These are phyloP conservation scores for Schizotus pectinicornis DNA, from an alignment of 2,888 invertebrate genomes.

Conservation along the genomic window DNA sequence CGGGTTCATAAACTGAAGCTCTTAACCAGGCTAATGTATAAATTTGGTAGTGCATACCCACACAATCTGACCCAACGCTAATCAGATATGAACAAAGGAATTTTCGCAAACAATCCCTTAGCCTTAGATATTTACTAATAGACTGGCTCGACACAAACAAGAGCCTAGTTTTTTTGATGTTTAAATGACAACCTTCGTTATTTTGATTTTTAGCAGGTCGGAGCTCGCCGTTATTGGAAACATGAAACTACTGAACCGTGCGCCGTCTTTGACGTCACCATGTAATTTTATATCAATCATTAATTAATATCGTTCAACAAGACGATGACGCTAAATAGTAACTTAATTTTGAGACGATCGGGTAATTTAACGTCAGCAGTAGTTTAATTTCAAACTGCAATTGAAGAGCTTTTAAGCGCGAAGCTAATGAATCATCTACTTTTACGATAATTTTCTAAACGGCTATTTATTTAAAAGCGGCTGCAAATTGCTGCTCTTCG, in stretches of 20 bases:
- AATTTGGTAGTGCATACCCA: too few species aligned
- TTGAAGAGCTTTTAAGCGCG: not conserved
- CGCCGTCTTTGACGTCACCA: conserved; percentile 3
- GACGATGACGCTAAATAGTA: conserved; percentile 1
- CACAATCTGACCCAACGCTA: too few species aligned
- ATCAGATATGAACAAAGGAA: not conserved
- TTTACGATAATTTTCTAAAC: not conserved
- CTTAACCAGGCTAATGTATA: too few species aligned
- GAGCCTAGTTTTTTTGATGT: not conserved
- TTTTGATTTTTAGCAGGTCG: not conserved
- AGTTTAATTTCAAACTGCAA: not conserved
- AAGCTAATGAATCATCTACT: not conserved
- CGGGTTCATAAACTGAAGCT: too few species aligned
- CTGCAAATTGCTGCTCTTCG: not conserved
- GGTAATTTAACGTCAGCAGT: not conserved
- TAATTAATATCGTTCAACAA: conserved; percentile 9
- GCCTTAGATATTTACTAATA: too few species aligned
- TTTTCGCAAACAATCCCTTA: not conserved
- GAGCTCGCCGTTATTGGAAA: too few species aligned
- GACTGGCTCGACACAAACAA: not conserved
- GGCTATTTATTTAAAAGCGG: not conserved
- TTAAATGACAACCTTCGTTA: too few species aligned
- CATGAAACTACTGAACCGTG: conserved; percentile 1
- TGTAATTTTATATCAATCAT: conserved; percentile 13
- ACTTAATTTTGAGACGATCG: conserved; percentile 4